A percentile compares a stretch with the other conserved stretches of the same genome.
phyloP scores from a whole-genome alignment of 2,113 vertebrate species.

The Psilopogon haemacephalus region DNA sequence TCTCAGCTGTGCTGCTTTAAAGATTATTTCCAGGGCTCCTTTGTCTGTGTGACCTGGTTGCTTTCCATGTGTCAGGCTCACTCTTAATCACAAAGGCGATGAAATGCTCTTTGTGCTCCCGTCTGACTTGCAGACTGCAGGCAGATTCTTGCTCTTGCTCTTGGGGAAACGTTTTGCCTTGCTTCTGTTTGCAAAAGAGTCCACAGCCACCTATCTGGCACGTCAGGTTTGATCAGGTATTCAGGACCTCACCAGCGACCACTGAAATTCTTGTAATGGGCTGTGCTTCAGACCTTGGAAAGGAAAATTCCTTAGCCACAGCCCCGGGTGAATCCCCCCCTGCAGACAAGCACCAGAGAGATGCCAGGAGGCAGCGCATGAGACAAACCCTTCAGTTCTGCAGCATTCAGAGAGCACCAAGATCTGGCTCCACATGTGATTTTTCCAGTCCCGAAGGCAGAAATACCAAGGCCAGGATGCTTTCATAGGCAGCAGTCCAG shows the following conservation, averaged over 20 bases:
- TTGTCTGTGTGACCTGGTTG: conserved; percentile 55
- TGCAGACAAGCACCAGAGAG: neutral
- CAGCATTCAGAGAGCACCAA: neutral
- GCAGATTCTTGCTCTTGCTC: neutral
- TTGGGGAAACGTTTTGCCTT: neutral
- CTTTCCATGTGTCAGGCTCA: conserved; percentile 39
- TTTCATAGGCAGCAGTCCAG: neutral
- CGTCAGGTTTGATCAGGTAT: neutral
- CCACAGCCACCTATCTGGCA: neutral
- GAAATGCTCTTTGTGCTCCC: conserved; percentile 48
- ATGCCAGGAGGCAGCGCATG: neutral
- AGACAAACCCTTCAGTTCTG: neutral
- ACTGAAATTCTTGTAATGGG: neutral
- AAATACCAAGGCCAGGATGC: neutral
- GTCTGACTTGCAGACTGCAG: conserved; percentile 41
- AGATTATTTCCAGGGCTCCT: conserved; percentile 42
- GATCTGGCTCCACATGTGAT: neutral
- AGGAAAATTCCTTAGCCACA: neutral
- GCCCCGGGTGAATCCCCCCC: neutral
- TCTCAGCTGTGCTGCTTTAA: conserved; percentile 50
- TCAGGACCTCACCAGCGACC: neutral
- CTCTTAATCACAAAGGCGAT: conserved; percentile 41
- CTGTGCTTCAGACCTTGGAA: neutral
- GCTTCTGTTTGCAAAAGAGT: neutral
- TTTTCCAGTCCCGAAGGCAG: neutral